These are phyloP conservation scores for Pygocentrus nattereri DNA, from an alignment of 2,797 vertebrate genomes.

Conservation along the genomic window DNA sequence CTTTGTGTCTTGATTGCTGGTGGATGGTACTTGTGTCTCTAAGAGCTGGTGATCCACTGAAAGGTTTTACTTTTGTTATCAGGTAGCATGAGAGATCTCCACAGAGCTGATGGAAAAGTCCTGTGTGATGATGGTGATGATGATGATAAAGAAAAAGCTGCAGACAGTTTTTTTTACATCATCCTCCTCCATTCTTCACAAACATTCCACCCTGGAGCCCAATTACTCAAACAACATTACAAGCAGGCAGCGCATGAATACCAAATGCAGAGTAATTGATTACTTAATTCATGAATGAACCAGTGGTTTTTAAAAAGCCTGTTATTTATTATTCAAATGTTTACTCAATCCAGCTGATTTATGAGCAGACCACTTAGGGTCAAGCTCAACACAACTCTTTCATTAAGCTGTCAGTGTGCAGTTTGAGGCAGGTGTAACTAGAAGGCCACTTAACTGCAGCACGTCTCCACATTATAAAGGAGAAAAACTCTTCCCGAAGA, in stretches of 20 bases:
- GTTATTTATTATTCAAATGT: constrained; percentile 78
- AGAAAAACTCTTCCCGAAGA: too few relatives aligned
- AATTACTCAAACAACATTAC: constrained; percentile 77
- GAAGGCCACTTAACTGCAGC: background rate
- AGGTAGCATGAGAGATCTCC: background rate
- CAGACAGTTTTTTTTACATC: too few relatives aligned
- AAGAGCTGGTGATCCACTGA: too few relatives aligned
- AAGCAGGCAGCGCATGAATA: constrained; percentile 80
- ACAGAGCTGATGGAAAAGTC: background rate
- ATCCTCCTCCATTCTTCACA: background rate
- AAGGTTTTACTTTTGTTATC: background rate
- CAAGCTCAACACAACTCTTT: constrained; percentile 66
- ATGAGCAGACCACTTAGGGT: constrained; percentile 69
- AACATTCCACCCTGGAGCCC: constrained; percentile 57
- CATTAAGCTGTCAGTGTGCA: constrained; percentile 19
- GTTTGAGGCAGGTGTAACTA: background rate
- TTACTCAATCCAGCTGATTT: constrained; percentile 70
- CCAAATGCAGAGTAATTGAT: constrained; percentile 81
- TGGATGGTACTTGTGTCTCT: too few relatives aligned
- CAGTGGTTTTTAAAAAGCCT: constrained; percentile 72
- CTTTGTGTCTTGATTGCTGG: too few relatives aligned
- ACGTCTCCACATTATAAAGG: constrained; percentile 5
- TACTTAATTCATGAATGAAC: constrained; percentile 81
- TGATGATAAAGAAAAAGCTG: background rate
- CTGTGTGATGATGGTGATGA: background rate